These are phyloP conservation scores for Drosophila diplacantha DNA, from an alignment of 2,888 invertebrate species.

Conservation along the genomic window DNA sequence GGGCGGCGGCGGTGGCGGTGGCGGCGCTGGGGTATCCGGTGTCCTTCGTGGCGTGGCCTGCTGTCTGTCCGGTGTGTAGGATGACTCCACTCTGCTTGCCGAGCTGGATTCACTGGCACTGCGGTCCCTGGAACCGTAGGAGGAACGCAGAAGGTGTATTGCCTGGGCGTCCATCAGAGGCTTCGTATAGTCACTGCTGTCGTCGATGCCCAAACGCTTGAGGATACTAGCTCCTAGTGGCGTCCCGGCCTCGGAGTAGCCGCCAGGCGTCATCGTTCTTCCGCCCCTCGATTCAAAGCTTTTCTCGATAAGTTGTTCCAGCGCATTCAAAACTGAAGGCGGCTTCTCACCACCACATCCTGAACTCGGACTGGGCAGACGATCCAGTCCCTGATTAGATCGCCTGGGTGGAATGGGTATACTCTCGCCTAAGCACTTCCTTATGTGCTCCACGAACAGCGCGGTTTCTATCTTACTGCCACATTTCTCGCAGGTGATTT, in stretches of 20 bases:
- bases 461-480: slow-evolving; percentile 96
- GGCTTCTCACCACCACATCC: slow-evolving; percentile 78
- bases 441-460: slow-evolving; percentile 94
- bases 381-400: slow-evolving; percentile 78
- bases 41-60: slow-evolving; percentile 57
- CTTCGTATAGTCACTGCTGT: slow-evolving; percentile 94
- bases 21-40: slow-evolving; percentile 46
- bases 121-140: slow-evolving; percentile 86
- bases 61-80: slow-evolving; percentile 87
- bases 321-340: slow-evolving; percentile 94
- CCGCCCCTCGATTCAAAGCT: slow-evolving; percentile 94
- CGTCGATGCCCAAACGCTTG: slow-evolving; percentile 94
- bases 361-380: slow-evolving; percentile 80
- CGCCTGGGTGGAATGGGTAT: slow-evolving; percentile 78
- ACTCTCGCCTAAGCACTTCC: slow-evolving; percentile 91
- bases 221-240: slow-evolving; percentile 94
- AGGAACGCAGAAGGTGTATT: slow-evolving; percentile 88
- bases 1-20: slow-evolving; percentile 77
- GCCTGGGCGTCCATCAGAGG: slow-evolving; percentile 92
- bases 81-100: slow-evolving; percentile 85
- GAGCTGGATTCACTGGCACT: slow-evolving; percentile 94
- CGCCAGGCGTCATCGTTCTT: slow-evolving; percentile 76
- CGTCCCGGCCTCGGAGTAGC: slow-evolving; percentile 79
- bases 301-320: slow-evolving; percentile 97
- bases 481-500: slow-evolving; percentile 97